A percentile compares a stretch with the other conserved stretches of the same genome.
These are phyloP conservation scores for Dione vanillae DNA, from an alignment of 2,888 invertebrate genomes.

Conservation along the genomic window DNA sequence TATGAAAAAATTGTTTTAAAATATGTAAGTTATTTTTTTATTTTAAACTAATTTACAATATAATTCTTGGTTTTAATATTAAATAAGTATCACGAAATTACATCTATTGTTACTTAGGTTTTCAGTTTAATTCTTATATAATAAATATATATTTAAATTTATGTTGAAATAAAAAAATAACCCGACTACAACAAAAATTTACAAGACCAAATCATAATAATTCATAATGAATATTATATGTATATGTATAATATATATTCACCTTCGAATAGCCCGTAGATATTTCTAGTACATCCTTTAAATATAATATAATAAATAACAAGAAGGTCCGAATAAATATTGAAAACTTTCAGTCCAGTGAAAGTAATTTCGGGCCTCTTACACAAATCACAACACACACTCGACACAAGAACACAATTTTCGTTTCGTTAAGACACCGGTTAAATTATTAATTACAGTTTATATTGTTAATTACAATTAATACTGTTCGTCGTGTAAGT, in stretches of 20 bases:
- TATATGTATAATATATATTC: too few species aligned
- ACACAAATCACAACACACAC: constrained; percentile 53
- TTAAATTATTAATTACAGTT: constrained; percentile 51
- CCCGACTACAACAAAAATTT: too few species aligned
- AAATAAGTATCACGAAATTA: too few species aligned
- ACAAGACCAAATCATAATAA: neutral
- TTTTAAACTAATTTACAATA: too few species aligned
- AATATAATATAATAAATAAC: constrained; percentile 48
- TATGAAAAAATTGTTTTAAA: neutral
- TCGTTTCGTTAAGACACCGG: constrained; percentile 58
- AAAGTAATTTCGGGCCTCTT: constrained; percentile 80
- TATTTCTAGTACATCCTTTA: constrained; percentile 60
- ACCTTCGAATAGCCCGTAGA: constrained; percentile 62
- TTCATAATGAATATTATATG: neutral
- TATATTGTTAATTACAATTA: constrained; percentile 32
- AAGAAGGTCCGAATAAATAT: constrained; percentile 80
- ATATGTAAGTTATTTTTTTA: neutral
- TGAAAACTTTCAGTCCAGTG: constrained; percentile 82
- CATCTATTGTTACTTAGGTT: too few species aligned
- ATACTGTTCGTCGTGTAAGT: constrained; percentile 57
- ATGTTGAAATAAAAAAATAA: too few species aligned
- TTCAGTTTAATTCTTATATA: too few species aligned
- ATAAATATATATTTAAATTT: too few species aligned
- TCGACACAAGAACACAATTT: constrained; percentile 60
- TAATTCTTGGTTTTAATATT: too few species aligned